Base-by-base conservation (phyloP, 2,113 vertebrate species). In the Hippocampus zosterae region DNA sequence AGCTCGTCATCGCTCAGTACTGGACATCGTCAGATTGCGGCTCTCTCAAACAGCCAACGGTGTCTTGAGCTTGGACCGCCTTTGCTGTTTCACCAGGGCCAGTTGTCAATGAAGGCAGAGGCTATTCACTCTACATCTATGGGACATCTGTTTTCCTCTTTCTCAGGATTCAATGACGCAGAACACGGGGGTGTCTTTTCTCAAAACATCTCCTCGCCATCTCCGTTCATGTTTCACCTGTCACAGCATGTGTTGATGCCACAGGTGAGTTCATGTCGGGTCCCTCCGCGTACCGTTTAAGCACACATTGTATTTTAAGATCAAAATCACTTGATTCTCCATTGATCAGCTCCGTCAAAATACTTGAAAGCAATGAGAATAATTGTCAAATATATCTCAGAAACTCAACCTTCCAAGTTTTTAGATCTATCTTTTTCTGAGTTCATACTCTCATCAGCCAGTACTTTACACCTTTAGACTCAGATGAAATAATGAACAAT, bases 171-270 rank as follows among this genome's bases (percentile, higher is more conserved):
- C 23, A 85, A 76, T 27, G 83, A 91, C 53, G 69, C 93, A 80
- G 94, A 94, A 68, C 88, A 91, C 0, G 84, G 90, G 72, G 87
- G 87, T 5, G 88, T 95, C 40, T 90, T 92, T 33, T 71, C 92
- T 89, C 84, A 89, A 65, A 89, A 87, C 0, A 56, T 92, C 0
- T 80, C 89, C 0, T 82, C 90, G 0, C 77, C 93, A 0, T 88
- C 92, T 42, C 92, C 93, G 10, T 94, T 97, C 87, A 95, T 94
- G 25, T 94, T 93, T 86, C 94, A 96, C 84, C 90, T 96, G 84
- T 94, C 95, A 56, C 95, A 96, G 87, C 93, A 95, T 84, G 93
- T 95, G 93, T 85, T 97, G 87, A 92, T 94, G 79, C 95, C 94
- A 94, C 96, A 98, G 97, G 97, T 99, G 94, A 74, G 88, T 25